Conservation (phyloP, 2,113 vertebrate species). For the Myotis yumanensis region DNA sequence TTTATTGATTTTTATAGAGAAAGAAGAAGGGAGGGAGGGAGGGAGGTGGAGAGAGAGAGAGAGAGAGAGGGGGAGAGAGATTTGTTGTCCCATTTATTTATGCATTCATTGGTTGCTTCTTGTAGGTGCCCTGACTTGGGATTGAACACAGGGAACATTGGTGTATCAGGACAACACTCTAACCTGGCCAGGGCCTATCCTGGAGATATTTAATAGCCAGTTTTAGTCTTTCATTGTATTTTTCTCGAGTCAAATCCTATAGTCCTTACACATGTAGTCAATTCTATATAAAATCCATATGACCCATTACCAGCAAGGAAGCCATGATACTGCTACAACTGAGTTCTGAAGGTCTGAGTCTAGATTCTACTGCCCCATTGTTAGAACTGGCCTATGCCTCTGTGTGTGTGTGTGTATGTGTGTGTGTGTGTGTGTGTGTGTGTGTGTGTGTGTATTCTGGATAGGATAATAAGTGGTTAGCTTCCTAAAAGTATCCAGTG, state of each 20-base stretch:
- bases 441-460: background rate
- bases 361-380: background rate
- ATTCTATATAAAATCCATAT: constrained; percentile 1
- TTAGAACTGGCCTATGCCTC: background rate
- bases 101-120: background rate
- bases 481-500: constrained; percentile 4
- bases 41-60: too few species aligned
- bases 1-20: background rate
- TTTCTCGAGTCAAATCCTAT: constrained; percentile 32
- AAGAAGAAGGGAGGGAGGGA: too few species aligned
- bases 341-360: background rate
- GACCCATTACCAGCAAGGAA: background rate
- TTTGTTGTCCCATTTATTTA: background rate
- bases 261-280: background rate
- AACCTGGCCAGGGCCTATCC: background rate
- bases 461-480: background rate
- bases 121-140: background rate
- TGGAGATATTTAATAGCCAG: constrained; percentile 31
- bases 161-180: background rate
- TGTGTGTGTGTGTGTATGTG: background rate
- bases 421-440: background rate
- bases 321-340: background rate
- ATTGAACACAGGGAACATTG: background rate
- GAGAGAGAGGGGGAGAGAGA: background rate
- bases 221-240: constrained; percentile 42